A percentile compares a stretch with the other conserved stretches of the same genome.
Evolutionary conservation across 2,888 invertebrate species (phyloP).

Genomic region (Monoplex corrugatus): DNA sequence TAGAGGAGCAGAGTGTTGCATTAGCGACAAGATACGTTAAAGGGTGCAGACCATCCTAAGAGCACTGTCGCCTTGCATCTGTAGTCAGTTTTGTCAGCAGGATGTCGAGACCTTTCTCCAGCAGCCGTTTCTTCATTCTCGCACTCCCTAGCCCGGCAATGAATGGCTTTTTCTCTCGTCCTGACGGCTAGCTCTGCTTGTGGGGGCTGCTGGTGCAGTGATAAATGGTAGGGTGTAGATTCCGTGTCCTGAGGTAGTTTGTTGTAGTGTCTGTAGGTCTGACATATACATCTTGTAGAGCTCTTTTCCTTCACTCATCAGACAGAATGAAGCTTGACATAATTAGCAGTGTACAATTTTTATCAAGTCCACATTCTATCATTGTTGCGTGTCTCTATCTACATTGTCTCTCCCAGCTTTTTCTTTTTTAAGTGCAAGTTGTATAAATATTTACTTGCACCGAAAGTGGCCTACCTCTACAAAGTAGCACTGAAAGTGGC

Average conservation of each 20-base stretch:
- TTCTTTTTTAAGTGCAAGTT: too few relatives aligned
- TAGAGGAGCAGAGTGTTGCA: neutral
- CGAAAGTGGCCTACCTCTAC: too few relatives aligned
- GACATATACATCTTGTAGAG: neutral
- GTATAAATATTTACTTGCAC: too few relatives aligned
- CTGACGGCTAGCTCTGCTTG: slow-evolving; percentile 30
- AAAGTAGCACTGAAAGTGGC: too few relatives aligned
- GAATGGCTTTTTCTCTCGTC: slow-evolving; percentile 3
- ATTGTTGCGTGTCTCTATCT: too few relatives aligned
- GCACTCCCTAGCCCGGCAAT: slow-evolving; percentile 27
- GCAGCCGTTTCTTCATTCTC: slow-evolving; percentile 15
- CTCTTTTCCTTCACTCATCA: too few relatives aligned
- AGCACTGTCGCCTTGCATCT: slow-evolving; percentile 7
- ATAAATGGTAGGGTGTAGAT: neutral
- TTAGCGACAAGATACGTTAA: slow-evolving; percentile 11
- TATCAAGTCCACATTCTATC: too few relatives aligned
- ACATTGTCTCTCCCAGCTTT: too few relatives aligned
- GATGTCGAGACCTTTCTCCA: slow-evolving; percentile 4
- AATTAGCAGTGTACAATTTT: too few relatives aligned
- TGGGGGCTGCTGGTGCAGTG: slow-evolving; percentile 30
- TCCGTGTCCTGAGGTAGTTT: neutral
- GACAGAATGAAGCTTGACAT: too few relatives aligned
- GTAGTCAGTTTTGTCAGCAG: neutral
- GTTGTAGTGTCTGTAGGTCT: neutral
- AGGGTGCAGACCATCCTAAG: slow-evolving; percentile 11